A percentile compares a stretch with the other conserved stretches of the same genome.
phyloP scores from a whole-genome alignment of 2,888 invertebrate genomes.

The Strigamia crassipes region DNA sequence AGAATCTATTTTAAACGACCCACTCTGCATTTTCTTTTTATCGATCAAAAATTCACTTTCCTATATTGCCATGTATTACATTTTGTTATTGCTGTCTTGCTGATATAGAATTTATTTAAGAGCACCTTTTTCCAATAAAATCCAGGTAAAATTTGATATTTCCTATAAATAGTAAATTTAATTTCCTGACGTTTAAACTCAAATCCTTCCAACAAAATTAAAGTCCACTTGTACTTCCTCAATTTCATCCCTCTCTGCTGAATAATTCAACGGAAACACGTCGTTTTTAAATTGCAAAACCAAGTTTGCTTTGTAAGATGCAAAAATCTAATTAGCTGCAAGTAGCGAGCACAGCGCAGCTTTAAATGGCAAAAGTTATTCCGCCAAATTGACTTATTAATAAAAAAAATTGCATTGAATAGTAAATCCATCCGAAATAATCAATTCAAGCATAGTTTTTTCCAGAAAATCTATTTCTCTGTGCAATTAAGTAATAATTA shows the following conservation, averaged over 20 bases:
- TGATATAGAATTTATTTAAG: neutral
- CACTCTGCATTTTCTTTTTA: conserved; percentile 1
- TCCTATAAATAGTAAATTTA: neutral
- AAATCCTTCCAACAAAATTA: neutral
- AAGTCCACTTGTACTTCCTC: neutral
- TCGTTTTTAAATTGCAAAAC: neutral
- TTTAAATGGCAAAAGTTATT: too few species aligned
- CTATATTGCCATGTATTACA: neutral
- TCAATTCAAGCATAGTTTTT: too few species aligned
- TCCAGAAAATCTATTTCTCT: too few species aligned
- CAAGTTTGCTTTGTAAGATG: neutral
- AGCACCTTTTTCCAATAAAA: too few species aligned
- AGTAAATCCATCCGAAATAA: too few species aligned
- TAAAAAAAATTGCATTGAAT: too few species aligned
- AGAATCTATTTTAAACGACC: neutral
- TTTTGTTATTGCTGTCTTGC: neutral
- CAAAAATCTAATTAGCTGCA: neutral
- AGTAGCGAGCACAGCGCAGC: too few species aligned
- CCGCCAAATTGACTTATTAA: too few species aligned
- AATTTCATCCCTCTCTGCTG: neutral
- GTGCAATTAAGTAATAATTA: too few species aligned
- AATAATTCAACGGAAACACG: neutral
- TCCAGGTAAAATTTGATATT: too few species aligned
- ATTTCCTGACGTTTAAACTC: neutral
- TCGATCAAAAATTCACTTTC: conserved; percentile 1